phyloP scores from a whole-genome alignment of 1,140 invertebrate species.

The Zaprionus inermis region DNA sequence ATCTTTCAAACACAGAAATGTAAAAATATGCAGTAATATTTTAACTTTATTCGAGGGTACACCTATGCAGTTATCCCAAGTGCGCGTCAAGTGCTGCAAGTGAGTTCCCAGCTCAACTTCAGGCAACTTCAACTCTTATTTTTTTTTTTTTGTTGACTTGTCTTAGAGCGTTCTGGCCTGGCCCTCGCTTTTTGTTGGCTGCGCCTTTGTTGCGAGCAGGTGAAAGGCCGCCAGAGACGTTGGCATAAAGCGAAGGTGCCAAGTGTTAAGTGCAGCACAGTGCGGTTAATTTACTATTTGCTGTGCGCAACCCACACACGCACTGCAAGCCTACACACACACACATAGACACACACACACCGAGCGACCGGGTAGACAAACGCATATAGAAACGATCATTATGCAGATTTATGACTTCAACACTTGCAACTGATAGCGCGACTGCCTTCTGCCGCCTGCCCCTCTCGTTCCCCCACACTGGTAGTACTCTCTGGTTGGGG shows the following conservation, averaged over 20 bases:
- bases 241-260: background rate
- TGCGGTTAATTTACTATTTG: constrained; percentile 16
- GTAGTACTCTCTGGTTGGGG: background rate
- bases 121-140: too few species aligned
- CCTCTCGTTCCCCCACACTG: background rate
- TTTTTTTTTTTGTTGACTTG: background rate
- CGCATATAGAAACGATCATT: constrained; percentile 48
- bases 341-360: constrained; percentile 10
- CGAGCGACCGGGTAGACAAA: background rate
- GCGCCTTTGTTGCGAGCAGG: constrained; percentile 11
- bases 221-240: constrained; percentile 19
- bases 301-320: constrained; percentile 30
- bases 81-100: background rate
- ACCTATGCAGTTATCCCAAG: background rate
- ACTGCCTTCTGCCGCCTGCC: background rate
- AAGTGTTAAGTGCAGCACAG: constrained; percentile 20
- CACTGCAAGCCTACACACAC: constrained; percentile 13
- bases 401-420: constrained; percentile 79
- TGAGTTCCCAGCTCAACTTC: background rate
- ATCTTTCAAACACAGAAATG: too few species aligned
- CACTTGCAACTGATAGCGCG: constrained; percentile 72
- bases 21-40: too few species aligned
- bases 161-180: constrained; percentile 8
- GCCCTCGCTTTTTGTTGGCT: background rate
- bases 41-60: too few species aligned